phyloP scores from a whole-genome alignment of 2,797 vertebrate species.

The Leptatherina wallacei region DNA sequence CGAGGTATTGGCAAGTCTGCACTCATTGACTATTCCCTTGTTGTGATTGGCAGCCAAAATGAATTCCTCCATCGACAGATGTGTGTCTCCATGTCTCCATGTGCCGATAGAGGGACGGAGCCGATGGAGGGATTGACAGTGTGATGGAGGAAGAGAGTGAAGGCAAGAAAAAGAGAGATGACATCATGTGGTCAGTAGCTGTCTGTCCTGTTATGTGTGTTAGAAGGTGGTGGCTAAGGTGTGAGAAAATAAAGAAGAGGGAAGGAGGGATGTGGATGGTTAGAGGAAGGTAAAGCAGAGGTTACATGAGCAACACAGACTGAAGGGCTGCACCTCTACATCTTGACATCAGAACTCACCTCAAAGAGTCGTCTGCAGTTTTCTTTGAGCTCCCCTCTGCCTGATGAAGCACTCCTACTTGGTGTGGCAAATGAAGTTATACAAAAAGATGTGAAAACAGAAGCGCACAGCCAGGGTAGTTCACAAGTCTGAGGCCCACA shows the following conservation, averaged over 20 bases:
- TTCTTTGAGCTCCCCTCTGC: slow-evolving; percentile 43
- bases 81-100: slow-evolving; percentile 63
- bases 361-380: slow-evolving; percentile 40
- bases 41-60: slow-evolving; percentile 81
- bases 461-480: slow-evolving; percentile 49
- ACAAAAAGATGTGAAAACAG: slow-evolving; percentile 57
- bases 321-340: slow-evolving; percentile 16
- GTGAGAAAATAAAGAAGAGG: slow-evolving; percentile 1
- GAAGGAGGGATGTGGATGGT: slow-evolving; percentile 27
- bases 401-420: slow-evolving; percentile 35
- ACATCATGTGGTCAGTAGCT: slow-evolving; percentile 58
- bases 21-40: slow-evolving; percentile 72
- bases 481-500: slow-evolving; percentile 65
- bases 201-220: slow-evolving; percentile 28
- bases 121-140: slow-evolving; percentile 75
- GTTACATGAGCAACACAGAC: slow-evolving; percentile 12
- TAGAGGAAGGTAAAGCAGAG: slow-evolving; percentile 35
- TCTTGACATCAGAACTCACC: slow-evolving; percentile 66
- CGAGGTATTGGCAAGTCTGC: slow-evolving; percentile 75
- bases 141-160: slow-evolving; percentile 71
- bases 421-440: slow-evolving; percentile 38
- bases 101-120: slow-evolving; percentile 68
- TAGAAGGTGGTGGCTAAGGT: slow-evolving; percentile 13
- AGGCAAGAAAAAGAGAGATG: slow-evolving; percentile 53
- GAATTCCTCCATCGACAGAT: slow-evolving; percentile 80